Base-by-base conservation (phyloP, 2,888 invertebrate genomes). In the Xanthia icteritia region DNA sequence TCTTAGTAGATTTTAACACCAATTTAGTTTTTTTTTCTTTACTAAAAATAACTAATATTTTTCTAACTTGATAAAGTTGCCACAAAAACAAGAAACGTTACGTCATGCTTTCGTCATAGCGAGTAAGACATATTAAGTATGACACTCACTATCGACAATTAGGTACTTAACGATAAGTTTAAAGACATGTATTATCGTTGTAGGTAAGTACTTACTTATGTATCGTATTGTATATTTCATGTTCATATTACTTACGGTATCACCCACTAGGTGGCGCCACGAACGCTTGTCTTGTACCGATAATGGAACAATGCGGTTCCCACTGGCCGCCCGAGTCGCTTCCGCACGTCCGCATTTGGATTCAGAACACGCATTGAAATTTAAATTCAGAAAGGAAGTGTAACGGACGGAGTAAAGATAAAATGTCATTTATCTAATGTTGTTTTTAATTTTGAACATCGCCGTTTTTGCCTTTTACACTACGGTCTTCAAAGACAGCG, bases 341-440 rank as follows among this genome's bases (percentile, higher is more conserved):
- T 92, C 92, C 92, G 92, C 83, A 84, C 85, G 77, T 85, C 82
- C 88, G 89, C 91, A 94, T 95, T 94, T 91, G 84, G 91, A 95
- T 95, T 94, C 94, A 88, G 89, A 91, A 90, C 94, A 92, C 91
- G 92, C 69, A 90, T 90, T 91, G 90, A 92, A 86, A 90, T 92
- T 91, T 89, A 82, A 89, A 91, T 86, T 86, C 79, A 70, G 69
- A 86, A 88, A 86, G 82, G 79, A 85, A 81, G 58, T 83, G 71
- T 81, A 77, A 81, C 76, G 58, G 60, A 68, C 42, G 27, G n/a
- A 72, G 54, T 74, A 39, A 85, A 76, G 72, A 67, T 73, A 74
- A 75, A 17, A 54, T 20, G 39, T 39, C 13, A 54, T 11, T 48
- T n/a, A 51, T 1, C 17, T 17, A 17, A n/a, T n/a, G 17, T 61